Evolutionary conservation across 2,888 invertebrate genomes (phyloP), one percentile per base, ranked within the genome.

Genomic region (Drosophila parthenogenetica): DNA sequence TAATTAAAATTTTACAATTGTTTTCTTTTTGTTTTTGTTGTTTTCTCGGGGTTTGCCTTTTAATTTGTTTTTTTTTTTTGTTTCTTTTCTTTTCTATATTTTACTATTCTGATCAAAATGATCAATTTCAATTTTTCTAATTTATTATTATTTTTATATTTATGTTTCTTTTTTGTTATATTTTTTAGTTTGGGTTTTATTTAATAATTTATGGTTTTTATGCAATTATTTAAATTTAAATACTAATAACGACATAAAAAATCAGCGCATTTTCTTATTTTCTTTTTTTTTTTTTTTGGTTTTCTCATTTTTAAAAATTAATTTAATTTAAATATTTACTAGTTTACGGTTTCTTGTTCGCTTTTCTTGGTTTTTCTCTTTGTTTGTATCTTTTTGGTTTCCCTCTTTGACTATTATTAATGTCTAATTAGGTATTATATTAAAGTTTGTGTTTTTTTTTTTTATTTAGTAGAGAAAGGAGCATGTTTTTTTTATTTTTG

Each of bases 231-330:
- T 90, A 77, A 89, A 87, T 83, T 81, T 88, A 86, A 89, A 83
- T 89, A 83, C 90, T 90, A 83, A 90, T 90, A 90, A 90, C 90
- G 90, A 90, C 90, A 90, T 89, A 90, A 90, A 90, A 90, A 90
- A 90, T 90, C 89, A 90, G 90, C 88, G 87, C 89, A 75, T 81
- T 79, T 76, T 72, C 69, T 73, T 61, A 3, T 35, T 35, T 29
- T n/a, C n/a, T 5, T 29, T 35, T 70, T 69, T 46, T 74, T 62
- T 69, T 66, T 75, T 77, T 73, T 63, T 53, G 35, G 48, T 73
- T 71, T 77, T 75, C 63, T 77, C 70, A 71, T 73, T 68, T 79
- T 87, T 87, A 68, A 85, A 87, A 84, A 77, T 84, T 79, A 79
- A 73, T 84, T 85, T 81, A 77, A 77, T 82, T 84, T 84, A 76